A percentile compares a stretch with the other conserved stretches of the same genome.
phyloP scores from a whole-genome alignment of 53 echinoderm and acorn worm species.

The Echinometra lucunter region DNA sequence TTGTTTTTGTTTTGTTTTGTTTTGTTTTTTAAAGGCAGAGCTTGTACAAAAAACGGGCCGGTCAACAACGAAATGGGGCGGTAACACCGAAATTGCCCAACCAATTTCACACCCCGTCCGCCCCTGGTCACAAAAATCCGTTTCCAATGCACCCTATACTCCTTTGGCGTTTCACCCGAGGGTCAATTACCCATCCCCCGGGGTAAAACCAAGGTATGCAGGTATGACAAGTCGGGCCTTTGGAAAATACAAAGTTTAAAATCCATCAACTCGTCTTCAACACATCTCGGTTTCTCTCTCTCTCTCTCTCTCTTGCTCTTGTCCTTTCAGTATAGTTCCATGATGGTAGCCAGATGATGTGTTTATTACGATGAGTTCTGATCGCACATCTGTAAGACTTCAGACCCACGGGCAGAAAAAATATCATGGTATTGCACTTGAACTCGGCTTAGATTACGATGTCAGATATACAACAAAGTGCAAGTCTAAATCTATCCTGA shows the following conservation, averaged over 20 bases:
- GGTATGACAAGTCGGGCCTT: constrained; percentile 64
- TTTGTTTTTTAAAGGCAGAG: no score
- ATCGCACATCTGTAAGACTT: constrained; percentile 55
- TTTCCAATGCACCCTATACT: constrained; percentile 21
- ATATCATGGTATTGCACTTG: constrained; percentile 52
- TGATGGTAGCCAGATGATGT: constrained; percentile 57
- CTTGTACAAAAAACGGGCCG: no score
- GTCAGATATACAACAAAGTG: constrained; percentile 50
- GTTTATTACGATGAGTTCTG: constrained; percentile 50
- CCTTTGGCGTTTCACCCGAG: constrained; percentile 58
- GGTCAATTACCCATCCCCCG: constrained; percentile 50
- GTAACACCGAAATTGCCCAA: no score
- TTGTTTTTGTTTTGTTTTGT: no score
- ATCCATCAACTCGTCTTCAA: constrained; percentile 46
- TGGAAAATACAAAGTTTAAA: constrained; percentile 45
- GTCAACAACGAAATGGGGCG: no score
- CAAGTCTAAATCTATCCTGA: constrained; percentile 26
- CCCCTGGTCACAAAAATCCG: no score
- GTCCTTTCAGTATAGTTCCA: neutral
- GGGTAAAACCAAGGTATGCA: constrained; percentile 60
- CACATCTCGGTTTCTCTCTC: constrained; percentile 12
- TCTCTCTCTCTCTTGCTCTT: constrained; percentile 19
- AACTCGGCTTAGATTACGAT: constrained; percentile 45
- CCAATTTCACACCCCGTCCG: no score
- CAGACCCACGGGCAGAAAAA: constrained; percentile 43